These are phyloP conservation scores for Mechanitis mazaeus DNA, from an alignment of 2,888 invertebrate species.

Conservation along the genomic window DNA sequence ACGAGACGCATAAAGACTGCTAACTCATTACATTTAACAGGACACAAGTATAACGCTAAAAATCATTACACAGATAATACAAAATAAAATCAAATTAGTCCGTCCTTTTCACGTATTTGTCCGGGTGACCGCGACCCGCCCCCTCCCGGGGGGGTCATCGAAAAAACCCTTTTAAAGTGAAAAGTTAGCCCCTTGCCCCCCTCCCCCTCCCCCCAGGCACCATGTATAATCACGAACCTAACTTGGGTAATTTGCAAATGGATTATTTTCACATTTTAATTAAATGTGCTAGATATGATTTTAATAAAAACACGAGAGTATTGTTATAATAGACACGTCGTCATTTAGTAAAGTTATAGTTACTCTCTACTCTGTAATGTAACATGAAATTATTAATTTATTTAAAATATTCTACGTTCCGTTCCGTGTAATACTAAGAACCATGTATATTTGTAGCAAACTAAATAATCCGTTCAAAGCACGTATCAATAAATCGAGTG, in stretches of 20 bases:
- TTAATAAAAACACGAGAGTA: not conserved
- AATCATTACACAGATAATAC: constrained; percentile 31
- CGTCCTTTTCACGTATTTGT: constrained; percentile 42
- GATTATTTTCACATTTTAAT: constrained; percentile 18
- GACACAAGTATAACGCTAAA: constrained; percentile 8
- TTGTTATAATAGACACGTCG: not conserved
- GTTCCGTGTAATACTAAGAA: too few relatives aligned
- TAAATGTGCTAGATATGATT: not conserved
- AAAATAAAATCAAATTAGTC: constrained; percentile 43
- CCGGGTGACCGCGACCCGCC: constrained; percentile 37
- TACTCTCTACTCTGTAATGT: too few relatives aligned
- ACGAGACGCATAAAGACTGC: too few relatives aligned
- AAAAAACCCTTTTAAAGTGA: constrained; percentile 61
- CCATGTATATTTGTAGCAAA: constrained; percentile 1
- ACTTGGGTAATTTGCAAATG: constrained; percentile 18
- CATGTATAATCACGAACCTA: constrained; percentile 29
- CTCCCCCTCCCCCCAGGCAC: constrained; percentile 17
- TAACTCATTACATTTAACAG: constrained; percentile 1
- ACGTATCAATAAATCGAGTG: constrained; percentile 25
- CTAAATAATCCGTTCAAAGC: constrained; percentile 12
- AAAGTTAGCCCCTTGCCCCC: constrained; percentile 49
- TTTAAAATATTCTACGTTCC: too few relatives aligned
- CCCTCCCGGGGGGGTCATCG: constrained; percentile 36
- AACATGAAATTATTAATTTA: too few relatives aligned
- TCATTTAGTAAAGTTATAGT: too few relatives aligned